Evolutionary conservation across 1,140 invertebrate species (phyloP), one percentile per base, ranked within the genome.

Genomic region (Sminthurinus signatus): DNA sequence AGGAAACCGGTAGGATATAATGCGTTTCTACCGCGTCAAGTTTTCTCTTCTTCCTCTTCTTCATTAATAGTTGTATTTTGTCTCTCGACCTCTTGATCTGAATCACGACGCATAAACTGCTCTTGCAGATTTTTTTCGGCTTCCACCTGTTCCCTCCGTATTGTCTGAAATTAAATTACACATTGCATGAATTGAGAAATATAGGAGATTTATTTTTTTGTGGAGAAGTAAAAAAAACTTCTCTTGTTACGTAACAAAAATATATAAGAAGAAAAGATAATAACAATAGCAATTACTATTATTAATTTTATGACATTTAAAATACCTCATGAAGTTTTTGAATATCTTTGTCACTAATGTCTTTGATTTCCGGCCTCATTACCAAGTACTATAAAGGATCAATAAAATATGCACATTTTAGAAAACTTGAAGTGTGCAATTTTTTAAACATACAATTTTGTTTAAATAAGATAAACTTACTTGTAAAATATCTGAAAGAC

Each of bases 401-500:
- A 50, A 48, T 2, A 36, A 32, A 46, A 23, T 25, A 57, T 28
- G 32, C 15, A 46, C 19, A n/a, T n/a, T n/a, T n/a, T n/a, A 58
- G 36, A 31, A 25, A 55, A 31, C 5, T 44, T 43, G 14, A 29
- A 50, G 25, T n/a, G n/a, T n/a, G n/a, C n/a, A n/a, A n/a, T n/a
- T n/a, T n/a, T n/a, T n/a, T n/a, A n/a, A n/a, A n/a, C n/a, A n/a
- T n/a, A n/a, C n/a, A n/a, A n/a, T n/a, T n/a, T n/a, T n/a, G n/a
- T n/a, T n/a, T n/a, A n/a, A n/a, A n/a, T n/a, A n/a, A 19, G 27
- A 46, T 23, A 59, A 19, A 27, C 29, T 39, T 65, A 71, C 80
- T 51, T 76, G 75, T 36, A 83, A 75, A 64, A 86, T 82, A 75
- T 86, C 85, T 3, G 85, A 86, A 19, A 86, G 76, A 12, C 85